phyloP scores from a whole-genome alignment of 2,797 vertebrate genomes.

The Craterocephalus amniculus region DNA sequence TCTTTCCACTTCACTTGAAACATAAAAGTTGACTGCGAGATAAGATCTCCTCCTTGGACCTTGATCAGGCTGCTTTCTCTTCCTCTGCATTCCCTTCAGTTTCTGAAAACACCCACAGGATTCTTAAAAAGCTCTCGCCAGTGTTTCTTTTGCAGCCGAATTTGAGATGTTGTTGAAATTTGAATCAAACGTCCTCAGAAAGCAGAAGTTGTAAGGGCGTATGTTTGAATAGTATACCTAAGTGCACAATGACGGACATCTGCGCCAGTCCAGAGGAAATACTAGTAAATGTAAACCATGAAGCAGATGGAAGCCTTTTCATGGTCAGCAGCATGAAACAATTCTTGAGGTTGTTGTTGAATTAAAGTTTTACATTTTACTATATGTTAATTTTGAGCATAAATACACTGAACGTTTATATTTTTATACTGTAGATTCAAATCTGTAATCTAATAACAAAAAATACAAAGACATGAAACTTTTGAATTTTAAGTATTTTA shows the following conservation, averaged over 20 bases:
- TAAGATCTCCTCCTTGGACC: slow-evolving; percentile 49
- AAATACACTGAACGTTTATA: slow-evolving; percentile 51
- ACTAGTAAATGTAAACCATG: slow-evolving; percentile 21
- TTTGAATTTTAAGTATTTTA: slow-evolving; percentile 48
- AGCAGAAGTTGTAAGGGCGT: slow-evolving; percentile 14
- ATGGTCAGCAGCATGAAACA: slow-evolving; percentile 6
- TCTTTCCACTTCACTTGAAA: slow-evolving; percentile 16
- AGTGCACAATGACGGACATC: not conserved
- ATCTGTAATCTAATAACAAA: slow-evolving; percentile 20
- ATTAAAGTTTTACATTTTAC: not conserved
- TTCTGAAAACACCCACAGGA: slow-evolving; percentile 45
- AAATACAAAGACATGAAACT: slow-evolving; percentile 16
- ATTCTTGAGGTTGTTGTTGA: not conserved
- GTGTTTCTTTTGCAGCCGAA: slow-evolving; percentile 30
- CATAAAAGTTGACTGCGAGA: slow-evolving; percentile 5
- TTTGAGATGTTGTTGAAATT: slow-evolving; percentile 50
- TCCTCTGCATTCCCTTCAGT: slow-evolving; percentile 38
- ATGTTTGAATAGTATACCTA: slow-evolving; percentile 39
- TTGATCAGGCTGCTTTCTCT: slow-evolving; percentile 52
- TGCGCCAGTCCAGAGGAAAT: slow-evolving; percentile 9
- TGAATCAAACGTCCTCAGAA: slow-evolving; percentile 41
- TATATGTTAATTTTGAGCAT: slow-evolving; percentile 17
- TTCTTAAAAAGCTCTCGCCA: slow-evolving; percentile 35
- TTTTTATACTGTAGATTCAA: not conserved
- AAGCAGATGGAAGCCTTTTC: not conserved